Percentiles rank a stretch among this genome's conserved stretches.
Conservation (phyloP, 1,140 invertebrate genomes). For the Drusus annulatus region DNA sequence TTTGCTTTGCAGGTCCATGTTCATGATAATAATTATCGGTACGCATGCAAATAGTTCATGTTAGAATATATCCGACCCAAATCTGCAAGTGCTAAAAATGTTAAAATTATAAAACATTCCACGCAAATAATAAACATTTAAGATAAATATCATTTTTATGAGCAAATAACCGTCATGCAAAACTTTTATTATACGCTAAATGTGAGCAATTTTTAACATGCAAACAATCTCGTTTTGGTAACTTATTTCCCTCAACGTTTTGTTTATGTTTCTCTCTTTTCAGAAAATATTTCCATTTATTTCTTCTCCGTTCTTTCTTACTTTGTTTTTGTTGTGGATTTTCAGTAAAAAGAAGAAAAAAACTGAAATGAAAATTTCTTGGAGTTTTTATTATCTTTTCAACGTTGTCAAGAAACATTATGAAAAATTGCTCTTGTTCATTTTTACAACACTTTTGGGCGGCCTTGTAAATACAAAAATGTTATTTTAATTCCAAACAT, state of each 20-base stretch:
- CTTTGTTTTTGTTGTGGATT: conserved; percentile 44
- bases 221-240: conserved; percentile 26
- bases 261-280: conserved; percentile 51
- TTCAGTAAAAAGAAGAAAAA: conserved; percentile 28
- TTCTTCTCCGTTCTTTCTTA: conserved; percentile 32
- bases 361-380: conserved; percentile 28
- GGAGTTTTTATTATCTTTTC: conserved; percentile 40
- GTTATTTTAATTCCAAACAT: no score
- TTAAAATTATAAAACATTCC: no score
- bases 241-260: conserved; percentile 26
- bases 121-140: no score
- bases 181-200: conserved; percentile 1
- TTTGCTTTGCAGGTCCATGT: no score
- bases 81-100: no score
- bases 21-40: no score
- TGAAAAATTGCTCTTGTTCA: conserved; percentile 23
- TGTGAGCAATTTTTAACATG: conserved; percentile 9
- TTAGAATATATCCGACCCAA: no score
- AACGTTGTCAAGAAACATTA: conserved; percentile 25
- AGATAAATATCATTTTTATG: no score
- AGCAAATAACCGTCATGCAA: no score
- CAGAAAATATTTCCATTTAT: conserved; percentile 53
- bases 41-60: no score
- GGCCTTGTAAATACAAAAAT: no score
- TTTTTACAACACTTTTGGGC: neutral